Evolutionary conservation across 92 coral and sea anemone species (phyloP), one percentile per base, ranked within the genome.

Genomic region (Palythoa caribaeorum): DNA sequence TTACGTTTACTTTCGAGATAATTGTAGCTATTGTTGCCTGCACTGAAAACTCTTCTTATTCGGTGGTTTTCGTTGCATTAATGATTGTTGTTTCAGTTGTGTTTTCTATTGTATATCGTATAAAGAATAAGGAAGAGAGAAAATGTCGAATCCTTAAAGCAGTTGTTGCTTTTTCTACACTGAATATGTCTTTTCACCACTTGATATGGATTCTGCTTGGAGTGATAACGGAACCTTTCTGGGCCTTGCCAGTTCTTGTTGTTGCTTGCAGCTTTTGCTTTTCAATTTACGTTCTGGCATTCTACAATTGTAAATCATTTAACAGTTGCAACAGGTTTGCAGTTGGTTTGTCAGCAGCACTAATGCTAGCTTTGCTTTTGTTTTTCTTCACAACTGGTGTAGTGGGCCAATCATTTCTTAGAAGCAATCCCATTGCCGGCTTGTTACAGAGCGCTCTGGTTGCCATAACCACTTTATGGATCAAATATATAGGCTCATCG

Each of bases 181-280:
- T 52, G 2, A 54, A n/a, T 20, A 74, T 78, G 80, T 57, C 73
- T 37, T 75, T 66, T 71, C 92, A 93, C 59, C 90, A 90, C 20
- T 38, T 93, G 10, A 13, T 93, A 69, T 93, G 95, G 95, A 83
- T 93, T 85, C 10, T 90, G 57, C 85, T 88, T 16, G 95, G 93
- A 7, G 71, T 89, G 35, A 85, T 90, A 65, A 85, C 93, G 36
- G 95, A 93, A 38, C 95, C 92, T 12, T 85, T 88, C 65, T 93
- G 95, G 95, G 93, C 93, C 1, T 20, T 90, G 15, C 90, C 93
- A 63, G 73, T 93, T 21, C 89, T 90, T 8, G 75, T 90, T 11
- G 76, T 81, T 6, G 62, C 86, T 21, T 81, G 86, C 44, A 81
- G 86, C 40, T 81, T 66, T 81, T 81, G 86, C 14, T 66, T 81